Evolutionary conservation across 1,140 invertebrate genomes (phyloP).

Genomic region (Plectrocnemia conspersa): DNA sequence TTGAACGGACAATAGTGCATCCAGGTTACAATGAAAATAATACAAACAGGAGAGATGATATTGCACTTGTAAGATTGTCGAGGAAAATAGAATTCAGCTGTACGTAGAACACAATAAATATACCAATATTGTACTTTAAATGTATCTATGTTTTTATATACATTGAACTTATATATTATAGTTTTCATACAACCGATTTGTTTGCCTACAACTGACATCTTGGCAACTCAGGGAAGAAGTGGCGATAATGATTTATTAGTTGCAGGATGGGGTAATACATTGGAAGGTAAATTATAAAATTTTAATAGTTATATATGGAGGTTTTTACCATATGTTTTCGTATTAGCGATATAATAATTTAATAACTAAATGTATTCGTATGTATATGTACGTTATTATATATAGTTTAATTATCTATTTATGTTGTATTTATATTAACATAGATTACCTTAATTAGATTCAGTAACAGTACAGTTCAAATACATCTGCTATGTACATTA

Average conservation of each 20-base stretch:
- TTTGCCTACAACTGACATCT: slow-evolving; percentile 44
- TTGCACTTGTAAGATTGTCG: slow-evolving; percentile 52
- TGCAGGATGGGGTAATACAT: slow-evolving; percentile 52
- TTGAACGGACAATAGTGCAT: slow-evolving; percentile 45
- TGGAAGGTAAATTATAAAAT: slow-evolving; percentile 40
- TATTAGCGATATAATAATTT: too few relatives aligned
- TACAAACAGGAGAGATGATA: slow-evolving; percentile 55
- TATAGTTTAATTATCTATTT: too few relatives aligned
- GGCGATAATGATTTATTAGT: slow-evolving; percentile 41
- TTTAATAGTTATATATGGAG: too few relatives aligned
- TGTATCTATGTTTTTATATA: slow-evolving; percentile 6
- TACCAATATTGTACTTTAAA: slow-evolving; percentile 1
- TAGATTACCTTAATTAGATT: too few relatives aligned
- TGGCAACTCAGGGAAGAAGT: too few relatives aligned
- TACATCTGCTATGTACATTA: too few relatives aligned
- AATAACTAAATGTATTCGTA: too few relatives aligned
- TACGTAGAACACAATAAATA: slow-evolving; percentile 10
- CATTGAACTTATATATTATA: slow-evolving; percentile 36
- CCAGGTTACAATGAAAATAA: slow-evolving; percentile 48
- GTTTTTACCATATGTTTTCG: too few relatives aligned
- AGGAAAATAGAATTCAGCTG: slow-evolving; percentile 32
- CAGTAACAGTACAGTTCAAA: too few relatives aligned
- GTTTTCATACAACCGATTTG: slow-evolving; percentile 57
- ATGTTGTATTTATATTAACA: too few relatives aligned
- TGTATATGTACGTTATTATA: too few relatives aligned